A percentile compares a stretch with the other conserved stretches of the same genome.
Conservation (phyloP, 2,113 vertebrate species). For the Sinocyclocheilus maitianheensis region DNA sequence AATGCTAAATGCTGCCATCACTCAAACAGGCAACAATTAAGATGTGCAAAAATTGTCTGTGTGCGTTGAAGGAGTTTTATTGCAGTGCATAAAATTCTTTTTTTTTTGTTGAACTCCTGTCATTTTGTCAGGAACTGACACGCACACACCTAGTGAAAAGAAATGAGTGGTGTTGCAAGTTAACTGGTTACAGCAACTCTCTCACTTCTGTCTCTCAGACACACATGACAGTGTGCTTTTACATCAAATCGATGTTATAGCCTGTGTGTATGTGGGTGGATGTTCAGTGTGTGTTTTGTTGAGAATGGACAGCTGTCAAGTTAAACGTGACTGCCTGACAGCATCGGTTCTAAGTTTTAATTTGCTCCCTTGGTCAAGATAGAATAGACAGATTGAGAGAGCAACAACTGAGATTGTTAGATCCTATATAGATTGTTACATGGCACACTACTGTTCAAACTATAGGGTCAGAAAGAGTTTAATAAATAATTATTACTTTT, state of each 20-base stretch:
- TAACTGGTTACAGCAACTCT: background rate
- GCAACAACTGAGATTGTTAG: background rate
- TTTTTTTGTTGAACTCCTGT: background rate
- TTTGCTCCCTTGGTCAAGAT: background rate
- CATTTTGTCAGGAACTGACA: background rate
- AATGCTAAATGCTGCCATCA: constrained; percentile 18
- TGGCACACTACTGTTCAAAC: background rate
- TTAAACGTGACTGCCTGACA: constrained; percentile 23
- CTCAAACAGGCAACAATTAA: constrained; percentile 22
- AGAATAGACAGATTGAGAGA: background rate
- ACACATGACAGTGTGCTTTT: constrained; percentile 15
- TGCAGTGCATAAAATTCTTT: background rate
- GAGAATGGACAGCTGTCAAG: constrained; percentile 31
- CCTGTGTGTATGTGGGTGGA: constrained; percentile 19
- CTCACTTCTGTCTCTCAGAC: background rate
- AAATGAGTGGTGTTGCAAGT: background rate
- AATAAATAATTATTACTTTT: background rate
- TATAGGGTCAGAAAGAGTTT: background rate
- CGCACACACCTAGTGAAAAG: background rate
- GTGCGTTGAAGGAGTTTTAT: constrained; percentile 18
- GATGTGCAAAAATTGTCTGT: background rate
- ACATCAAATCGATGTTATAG: constrained; percentile 16
- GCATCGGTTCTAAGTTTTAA: background rate
- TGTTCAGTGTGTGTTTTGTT: constrained; percentile 27
- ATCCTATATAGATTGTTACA: background rate